phyloP scores from a whole-genome alignment of 1,140 invertebrate genomes.

The Drosophila aff. region DNA sequence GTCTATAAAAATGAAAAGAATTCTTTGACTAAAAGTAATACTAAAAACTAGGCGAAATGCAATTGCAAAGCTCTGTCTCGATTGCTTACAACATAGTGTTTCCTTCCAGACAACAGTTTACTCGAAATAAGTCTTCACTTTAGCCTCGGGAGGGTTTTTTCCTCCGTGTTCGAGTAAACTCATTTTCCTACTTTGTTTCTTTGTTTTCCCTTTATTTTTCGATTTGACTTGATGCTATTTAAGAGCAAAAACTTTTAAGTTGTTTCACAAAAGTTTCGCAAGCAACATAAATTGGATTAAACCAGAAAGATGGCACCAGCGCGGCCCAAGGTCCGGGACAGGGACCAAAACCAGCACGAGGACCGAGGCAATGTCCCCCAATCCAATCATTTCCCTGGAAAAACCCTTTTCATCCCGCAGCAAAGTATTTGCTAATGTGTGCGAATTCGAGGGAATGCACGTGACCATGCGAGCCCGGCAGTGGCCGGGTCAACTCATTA shows the following conservation, averaged over 20 bases:
- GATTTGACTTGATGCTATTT: conserved; percentile 79
- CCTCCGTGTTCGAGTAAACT: conserved; percentile 51
- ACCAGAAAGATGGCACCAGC: conserved; percentile 81
- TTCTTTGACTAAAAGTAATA: background rate
- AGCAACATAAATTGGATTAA: conserved; percentile 83
- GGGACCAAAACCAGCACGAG: background rate
- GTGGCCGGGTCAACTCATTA: conserved; percentile 71
- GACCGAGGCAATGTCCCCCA: conserved; percentile 49
- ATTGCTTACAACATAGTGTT: background rate
- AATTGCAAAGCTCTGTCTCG: background rate
- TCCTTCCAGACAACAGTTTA: background rate
- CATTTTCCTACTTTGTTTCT: conserved; percentile 77
- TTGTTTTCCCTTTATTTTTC: conserved; percentile 28
- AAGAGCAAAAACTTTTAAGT: conserved; percentile 80
- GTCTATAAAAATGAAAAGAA: background rate
- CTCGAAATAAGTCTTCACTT: background rate
- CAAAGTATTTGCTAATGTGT: conserved; percentile 55
- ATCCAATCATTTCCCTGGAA: conserved; percentile 44
- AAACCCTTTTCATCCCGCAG: conserved; percentile 26
- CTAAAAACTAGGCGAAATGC: background rate
- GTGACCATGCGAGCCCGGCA: conserved; percentile 31
- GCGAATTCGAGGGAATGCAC: conserved; percentile 62
- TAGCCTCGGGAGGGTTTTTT: conserved; percentile 6
- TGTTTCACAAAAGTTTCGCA: conserved; percentile 70
- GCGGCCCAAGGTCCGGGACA: conserved; percentile 57